phyloP scores from a whole-genome alignment of 2,797 vertebrate genomes.

The Peromyscus melanophrys region DNA sequence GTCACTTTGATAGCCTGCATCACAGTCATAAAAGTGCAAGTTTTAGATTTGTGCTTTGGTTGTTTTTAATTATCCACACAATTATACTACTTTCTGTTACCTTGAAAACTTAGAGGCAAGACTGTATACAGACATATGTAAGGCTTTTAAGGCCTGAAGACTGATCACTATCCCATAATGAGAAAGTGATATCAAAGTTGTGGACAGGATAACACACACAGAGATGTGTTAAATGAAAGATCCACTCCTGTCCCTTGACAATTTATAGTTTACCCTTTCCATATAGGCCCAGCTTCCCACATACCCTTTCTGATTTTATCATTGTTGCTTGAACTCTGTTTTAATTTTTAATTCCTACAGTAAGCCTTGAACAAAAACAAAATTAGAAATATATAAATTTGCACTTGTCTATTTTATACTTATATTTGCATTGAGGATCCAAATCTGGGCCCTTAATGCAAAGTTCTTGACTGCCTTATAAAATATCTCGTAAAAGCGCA shows the following conservation, averaged over 20 bases:
- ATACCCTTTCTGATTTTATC: slow-evolving; percentile 59
- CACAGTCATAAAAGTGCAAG: slow-evolving; percentile 83
- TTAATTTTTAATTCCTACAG: slow-evolving; percentile 62
- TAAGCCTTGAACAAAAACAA: slow-evolving; percentile 56
- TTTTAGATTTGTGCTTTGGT: slow-evolving; percentile 83
- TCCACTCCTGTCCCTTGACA: slow-evolving; percentile 56
- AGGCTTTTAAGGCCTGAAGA: slow-evolving; percentile 32
- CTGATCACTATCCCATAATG: slow-evolving; percentile 36
- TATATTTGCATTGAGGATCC: background rate
- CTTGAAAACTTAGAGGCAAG: slow-evolving; percentile 80
- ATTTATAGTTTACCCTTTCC: slow-evolving; percentile 13
- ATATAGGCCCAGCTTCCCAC: background rate
- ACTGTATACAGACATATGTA: background rate
- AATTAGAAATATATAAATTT: slow-evolving; percentile 66
- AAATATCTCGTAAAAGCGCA: slow-evolving; percentile 72
- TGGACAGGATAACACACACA: slow-evolving; percentile 68
- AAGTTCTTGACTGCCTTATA: slow-evolving; percentile 75
- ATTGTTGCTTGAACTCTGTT: slow-evolving; percentile 16
- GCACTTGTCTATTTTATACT: slow-evolving; percentile 49
- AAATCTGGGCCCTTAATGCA: slow-evolving; percentile 62
- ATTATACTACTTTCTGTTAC: slow-evolving; percentile 82
- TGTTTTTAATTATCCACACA: slow-evolving; percentile 84
- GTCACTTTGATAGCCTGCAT: slow-evolving; percentile 62
- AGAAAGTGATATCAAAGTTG: slow-evolving; percentile 66
- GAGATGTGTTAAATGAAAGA: slow-evolving; percentile 77